These are phyloP conservation scores for Nilaparvata lugens DNA, from an alignment of 1,140 invertebrate genomes.

Conservation along the genomic window DNA sequence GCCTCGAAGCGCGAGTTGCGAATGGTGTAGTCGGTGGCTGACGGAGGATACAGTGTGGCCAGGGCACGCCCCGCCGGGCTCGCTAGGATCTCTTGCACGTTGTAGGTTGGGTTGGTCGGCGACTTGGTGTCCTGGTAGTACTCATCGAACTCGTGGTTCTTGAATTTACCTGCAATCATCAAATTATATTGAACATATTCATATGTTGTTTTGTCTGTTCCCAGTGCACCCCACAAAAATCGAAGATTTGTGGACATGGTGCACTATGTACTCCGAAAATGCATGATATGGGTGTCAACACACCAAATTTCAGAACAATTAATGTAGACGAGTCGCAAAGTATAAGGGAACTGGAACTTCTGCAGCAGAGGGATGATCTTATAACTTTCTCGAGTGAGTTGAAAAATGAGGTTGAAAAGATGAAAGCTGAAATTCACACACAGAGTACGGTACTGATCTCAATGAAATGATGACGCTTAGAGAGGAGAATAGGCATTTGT, in stretches of 20 bases:
- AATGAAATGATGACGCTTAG: too few species aligned
- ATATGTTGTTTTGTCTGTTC: neutral
- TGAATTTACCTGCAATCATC: constrained; percentile 16
- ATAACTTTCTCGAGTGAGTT: too few species aligned
- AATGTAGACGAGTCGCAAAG: too few species aligned
- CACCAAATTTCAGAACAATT: too few species aligned
- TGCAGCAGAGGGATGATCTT: too few species aligned
- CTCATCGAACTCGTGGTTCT: constrained; percentile 18
- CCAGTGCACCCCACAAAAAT: neutral
- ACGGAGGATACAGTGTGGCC: constrained; percentile 15
- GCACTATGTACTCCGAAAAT: neutral
- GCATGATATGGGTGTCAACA: too few species aligned
- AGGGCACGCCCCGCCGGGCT: constrained; percentile 22
- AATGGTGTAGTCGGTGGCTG: constrained; percentile 20
- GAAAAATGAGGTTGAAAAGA: too few species aligned
- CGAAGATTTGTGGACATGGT: neutral
- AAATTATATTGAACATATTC: neutral
- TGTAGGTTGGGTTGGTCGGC: constrained; percentile 19
- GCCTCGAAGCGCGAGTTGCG: constrained; percentile 33
- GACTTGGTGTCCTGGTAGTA: constrained; percentile 19
- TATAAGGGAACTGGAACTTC: too few species aligned
- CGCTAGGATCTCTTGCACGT: constrained; percentile 18
- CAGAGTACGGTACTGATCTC: too few species aligned
- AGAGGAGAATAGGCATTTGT: too few species aligned
- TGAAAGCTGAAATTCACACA: too few species aligned